Conservation (phyloP, 2,797 vertebrate genomes). For the Sus cebifrons region DNA sequence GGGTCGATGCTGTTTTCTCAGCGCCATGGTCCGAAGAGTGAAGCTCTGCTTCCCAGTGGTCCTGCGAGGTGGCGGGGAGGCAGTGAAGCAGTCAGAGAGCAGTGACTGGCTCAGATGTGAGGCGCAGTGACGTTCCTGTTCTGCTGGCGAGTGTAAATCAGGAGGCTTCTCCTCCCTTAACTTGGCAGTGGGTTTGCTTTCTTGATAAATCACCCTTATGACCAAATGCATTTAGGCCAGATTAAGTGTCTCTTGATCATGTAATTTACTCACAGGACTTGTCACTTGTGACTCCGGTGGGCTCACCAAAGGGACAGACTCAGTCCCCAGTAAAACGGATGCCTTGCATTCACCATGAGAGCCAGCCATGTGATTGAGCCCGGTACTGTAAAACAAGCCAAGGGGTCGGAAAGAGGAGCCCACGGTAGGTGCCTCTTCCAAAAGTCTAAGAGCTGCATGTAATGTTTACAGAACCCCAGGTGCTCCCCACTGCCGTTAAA, state of each 20-base stretch:
- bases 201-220: constrained; percentile 80
- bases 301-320: constrained; percentile 1
- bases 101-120: background rate
- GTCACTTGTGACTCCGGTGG: constrained; percentile 1
- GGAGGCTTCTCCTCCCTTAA: constrained; percentile 68
- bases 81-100: constrained; percentile 70
- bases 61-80: constrained; percentile 63
- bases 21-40: background rate
- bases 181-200: constrained; percentile 65
- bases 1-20: constrained; percentile 60
- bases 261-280: constrained; percentile 25
- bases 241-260: constrained; percentile 56
- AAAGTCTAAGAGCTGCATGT: background rate
- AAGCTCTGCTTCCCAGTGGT: background rate
- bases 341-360: accelerated
- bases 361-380: background rate
- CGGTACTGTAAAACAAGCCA: background rate
- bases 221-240: constrained; percentile 61
- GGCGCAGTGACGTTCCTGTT: background rate
- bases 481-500: background rate
- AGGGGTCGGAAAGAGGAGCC: background rate
- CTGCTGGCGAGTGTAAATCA: constrained; percentile 80
- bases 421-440: background rate
- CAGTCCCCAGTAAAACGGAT: background rate
- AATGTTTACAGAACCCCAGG: background rate